Evolutionary conservation across 2,797 vertebrate genomes (phyloP).

Genomic region (Amniataba percoides): DNA sequence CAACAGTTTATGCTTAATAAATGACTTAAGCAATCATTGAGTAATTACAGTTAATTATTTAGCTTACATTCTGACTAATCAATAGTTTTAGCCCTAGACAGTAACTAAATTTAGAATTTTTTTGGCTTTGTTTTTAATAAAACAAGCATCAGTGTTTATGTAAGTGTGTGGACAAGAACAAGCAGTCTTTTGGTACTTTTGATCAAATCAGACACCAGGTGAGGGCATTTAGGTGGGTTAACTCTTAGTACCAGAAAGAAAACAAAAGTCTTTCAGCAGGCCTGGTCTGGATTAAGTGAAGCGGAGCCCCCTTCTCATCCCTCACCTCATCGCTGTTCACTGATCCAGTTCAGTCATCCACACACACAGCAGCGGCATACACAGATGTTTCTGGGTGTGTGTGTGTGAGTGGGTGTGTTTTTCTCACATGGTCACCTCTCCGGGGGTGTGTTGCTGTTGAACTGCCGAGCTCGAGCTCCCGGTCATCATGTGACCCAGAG

Average conservation of each 20-base stretch:
- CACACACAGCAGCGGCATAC: conserved; percentile 20
- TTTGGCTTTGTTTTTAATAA: background rate
- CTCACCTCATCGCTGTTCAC: conserved; percentile 45
- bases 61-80: background rate
- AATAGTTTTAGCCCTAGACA: background rate
- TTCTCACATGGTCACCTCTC: conserved; percentile 38
- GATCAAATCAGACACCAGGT: background rate
- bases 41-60: background rate
- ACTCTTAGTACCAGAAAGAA: conserved; percentile 37
- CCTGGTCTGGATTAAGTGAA: conserved; percentile 48
- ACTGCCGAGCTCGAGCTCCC: conserved; percentile 36
- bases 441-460: conserved; percentile 38
- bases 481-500: conserved; percentile 57
- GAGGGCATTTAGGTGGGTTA: conserved; percentile 4
- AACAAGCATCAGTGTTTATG: background rate
- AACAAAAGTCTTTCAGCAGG: conserved; percentile 33
- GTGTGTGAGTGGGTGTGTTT: conserved; percentile 37
- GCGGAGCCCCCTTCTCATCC: background rate
- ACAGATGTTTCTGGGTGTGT: conserved; percentile 74
- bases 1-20: background rate
- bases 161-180: background rate
- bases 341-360: conserved; percentile 38
- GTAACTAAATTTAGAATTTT: background rate
- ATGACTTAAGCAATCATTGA: background rate
- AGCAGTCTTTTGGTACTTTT: background rate